Conservation (phyloP, 2,113 vertebrate genomes). For the Papio anubis region DNA sequence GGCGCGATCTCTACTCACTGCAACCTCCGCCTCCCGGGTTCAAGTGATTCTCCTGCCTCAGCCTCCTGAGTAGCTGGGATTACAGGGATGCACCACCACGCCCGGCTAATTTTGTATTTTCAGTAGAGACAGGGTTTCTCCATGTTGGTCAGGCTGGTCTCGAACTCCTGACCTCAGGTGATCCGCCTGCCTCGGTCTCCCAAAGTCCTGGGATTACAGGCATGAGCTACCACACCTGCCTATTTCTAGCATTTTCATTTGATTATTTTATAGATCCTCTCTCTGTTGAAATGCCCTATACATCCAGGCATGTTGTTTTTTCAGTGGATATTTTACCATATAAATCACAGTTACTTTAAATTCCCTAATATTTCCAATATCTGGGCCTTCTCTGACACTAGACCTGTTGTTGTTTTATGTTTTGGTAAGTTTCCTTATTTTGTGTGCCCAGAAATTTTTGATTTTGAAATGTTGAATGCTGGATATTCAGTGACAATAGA, state of each 20-base stretch:
- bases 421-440: background rate
- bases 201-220: no score
- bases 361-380: background rate
- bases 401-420: background rate
- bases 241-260: background rate
- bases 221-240: no score
- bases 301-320: background rate
- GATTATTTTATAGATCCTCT: background rate
- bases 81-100: no score
- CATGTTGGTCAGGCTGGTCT: no score
- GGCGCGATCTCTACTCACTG: no score
- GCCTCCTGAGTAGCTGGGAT: no score
- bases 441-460: background rate
- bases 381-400: background rate
- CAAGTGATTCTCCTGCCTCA: no score
- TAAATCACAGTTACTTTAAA: background rate
- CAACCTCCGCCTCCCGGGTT: no score
- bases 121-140: no score
- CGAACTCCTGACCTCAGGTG: no score
- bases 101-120: no score
- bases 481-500: background rate
- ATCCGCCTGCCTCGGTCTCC: no score
- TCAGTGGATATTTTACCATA: background rate
- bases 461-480: background rate
- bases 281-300: background rate